Conservation (phyloP, 2,797 vertebrate species). For the Pteropus rufus region DNA sequence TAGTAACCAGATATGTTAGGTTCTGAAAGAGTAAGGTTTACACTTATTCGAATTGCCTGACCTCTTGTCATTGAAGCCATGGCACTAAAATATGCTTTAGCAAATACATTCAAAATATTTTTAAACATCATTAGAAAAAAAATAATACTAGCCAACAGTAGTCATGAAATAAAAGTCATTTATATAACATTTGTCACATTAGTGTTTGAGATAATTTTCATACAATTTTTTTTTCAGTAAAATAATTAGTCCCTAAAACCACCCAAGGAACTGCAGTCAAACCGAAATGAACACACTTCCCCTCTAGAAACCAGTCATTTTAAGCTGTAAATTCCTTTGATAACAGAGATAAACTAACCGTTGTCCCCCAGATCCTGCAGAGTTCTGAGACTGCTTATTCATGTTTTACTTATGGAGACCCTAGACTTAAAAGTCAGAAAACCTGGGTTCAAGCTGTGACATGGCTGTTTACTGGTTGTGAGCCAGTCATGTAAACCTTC, state of each 20-base stretch:
- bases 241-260: not conserved
- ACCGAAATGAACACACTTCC: not conserved
- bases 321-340: accelerated
- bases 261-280: not conserved
- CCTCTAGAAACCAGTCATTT: not conserved
- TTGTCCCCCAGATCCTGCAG: not conserved
- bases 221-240: not conserved
- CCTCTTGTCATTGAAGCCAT: accelerated
- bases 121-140: not conserved
- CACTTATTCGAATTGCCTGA: accelerated
- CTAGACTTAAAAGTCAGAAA: not conserved
- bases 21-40: not conserved
- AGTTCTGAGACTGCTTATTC: not conserved
- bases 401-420: accelerated
- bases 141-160: not conserved
- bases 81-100: not conserved
- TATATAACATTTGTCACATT: not conserved
- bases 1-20: accelerated
- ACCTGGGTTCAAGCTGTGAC: not conserved
- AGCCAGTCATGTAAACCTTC: not conserved
- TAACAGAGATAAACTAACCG: not conserved
- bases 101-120: not conserved
- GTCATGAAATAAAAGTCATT: not conserved
- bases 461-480: not conserved
- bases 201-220: not conserved